phyloP scores from a whole-genome alignment of 2,113 vertebrate genomes.

The Prionailurus viverrinus region DNA sequence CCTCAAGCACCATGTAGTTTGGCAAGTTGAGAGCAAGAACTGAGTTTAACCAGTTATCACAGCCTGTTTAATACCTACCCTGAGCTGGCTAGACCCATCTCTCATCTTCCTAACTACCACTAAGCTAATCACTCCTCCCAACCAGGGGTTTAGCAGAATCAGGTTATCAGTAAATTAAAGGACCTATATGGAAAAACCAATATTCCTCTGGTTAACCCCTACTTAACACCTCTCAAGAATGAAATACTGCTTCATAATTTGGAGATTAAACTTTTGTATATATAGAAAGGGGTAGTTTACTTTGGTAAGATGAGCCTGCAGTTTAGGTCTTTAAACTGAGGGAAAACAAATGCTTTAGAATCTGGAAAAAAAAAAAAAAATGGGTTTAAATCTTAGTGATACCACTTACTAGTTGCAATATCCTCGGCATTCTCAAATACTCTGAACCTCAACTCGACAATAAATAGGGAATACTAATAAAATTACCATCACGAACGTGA shows the following conservation, averaged over 20 bases:
- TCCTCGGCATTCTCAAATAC: neutral
- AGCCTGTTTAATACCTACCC: neutral
- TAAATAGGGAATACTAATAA: neutral
- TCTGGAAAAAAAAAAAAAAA: neutral
- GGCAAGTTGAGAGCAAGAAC: constrained; percentile 6
- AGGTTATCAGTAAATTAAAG: constrained; percentile 52
- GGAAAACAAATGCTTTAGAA: neutral
- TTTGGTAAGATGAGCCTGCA: neutral
- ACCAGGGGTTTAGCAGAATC: constrained; percentile 39
- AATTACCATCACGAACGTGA: neutral
- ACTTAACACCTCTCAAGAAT: constrained; percentile 49
- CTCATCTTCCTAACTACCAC: neutral
- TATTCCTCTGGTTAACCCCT: constrained; percentile 41
- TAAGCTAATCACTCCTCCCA: neutral
- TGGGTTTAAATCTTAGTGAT: neutral
- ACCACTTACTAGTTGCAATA: neutral
- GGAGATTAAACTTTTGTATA: neutral
- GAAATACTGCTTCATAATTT: constrained; percentile 51
- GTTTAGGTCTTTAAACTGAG: constrained; percentile 8
- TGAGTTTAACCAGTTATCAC: neutral
- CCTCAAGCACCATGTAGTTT: neutral
- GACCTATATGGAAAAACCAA: neutral
- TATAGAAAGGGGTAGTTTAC: constrained; percentile 23
- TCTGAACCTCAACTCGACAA: neutral
- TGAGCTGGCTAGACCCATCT: neutral